Conservation (phyloP, 2,888 invertebrate genomes). For the Plebejus melissa region DNA sequence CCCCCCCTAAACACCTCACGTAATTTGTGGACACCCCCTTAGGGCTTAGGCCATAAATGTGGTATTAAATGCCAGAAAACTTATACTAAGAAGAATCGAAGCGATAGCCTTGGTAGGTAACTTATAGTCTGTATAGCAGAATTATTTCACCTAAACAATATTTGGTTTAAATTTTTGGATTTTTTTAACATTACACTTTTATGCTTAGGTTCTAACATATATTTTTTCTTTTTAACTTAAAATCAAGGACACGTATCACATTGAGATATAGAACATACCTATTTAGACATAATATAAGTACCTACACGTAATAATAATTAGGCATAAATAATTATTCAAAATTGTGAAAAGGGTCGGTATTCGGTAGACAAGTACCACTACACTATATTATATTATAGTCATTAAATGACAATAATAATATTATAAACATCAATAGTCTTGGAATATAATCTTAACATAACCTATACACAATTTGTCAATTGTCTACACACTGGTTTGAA, state of each 20-base stretch:
- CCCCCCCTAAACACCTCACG: too few relatives aligned
- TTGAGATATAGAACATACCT: not conserved
- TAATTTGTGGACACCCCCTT: too few relatives aligned
- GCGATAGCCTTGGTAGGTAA: not conserved
- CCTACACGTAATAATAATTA: not conserved
- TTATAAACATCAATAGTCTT: conserved; percentile 1
- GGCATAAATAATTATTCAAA: not conserved
- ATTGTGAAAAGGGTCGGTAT: not conserved
- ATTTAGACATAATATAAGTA: not conserved
- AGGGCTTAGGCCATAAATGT: not conserved
- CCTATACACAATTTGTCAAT: not conserved
- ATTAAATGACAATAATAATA: conserved; percentile 7
- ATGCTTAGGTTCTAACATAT: not conserved
- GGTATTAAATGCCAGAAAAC: not conserved
- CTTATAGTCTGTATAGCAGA: not conserved
- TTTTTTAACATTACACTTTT: not conserved
- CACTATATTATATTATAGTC: not conserved
- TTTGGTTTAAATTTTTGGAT: not conserved
- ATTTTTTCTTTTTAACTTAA: not conserved
- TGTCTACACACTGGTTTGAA: not conserved
- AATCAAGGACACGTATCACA: not conserved
- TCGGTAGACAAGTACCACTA: not conserved
- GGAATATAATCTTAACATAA: conserved; percentile 1
- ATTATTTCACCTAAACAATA: not conserved
- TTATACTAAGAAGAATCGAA: not conserved